Evolutionary conservation across 2,113 vertebrate genomes (phyloP), one percentile per base, ranked within the genome.

Genomic region (Pseudorasbora parva): DNA sequence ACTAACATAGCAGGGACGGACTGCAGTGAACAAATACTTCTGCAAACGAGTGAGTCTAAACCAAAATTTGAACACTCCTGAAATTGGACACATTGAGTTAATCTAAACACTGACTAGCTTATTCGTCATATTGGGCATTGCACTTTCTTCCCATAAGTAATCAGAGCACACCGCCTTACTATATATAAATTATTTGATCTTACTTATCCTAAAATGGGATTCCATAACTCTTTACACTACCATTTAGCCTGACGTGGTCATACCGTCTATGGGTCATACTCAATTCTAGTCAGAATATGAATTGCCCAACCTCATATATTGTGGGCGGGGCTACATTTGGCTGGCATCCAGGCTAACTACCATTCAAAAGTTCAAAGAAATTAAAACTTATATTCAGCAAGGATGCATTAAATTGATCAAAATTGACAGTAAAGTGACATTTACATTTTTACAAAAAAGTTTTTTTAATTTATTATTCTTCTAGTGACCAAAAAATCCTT

Each of bases 1-100:
- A 89, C 86, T 17, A 98, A 96, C 88, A 88, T 89, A 0, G 57
- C 90, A 0, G 94, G 93, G 43, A 89, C 80, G 0, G 86, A 91
- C 78, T 99, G 97, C 9, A 2, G 77, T 19, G 5, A 37, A 1
- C 0, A 10, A 8, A 11, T 83, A 1, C 2, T 57, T 14, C 1
- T 30, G 86, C 51, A 0, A 11, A 69, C 12, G 69, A 8, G 41
- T 68, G 25, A 54, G 82, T 78, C 21, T n/a, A 37, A 12, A 30
- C 21, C 19, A 41, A 19, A 75, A 30, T 30, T 3, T 2, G 43
- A 8, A 49, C 23, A 5, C 51, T 9, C 19, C 57, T 60, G 8
- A 23, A 60, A 60, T 19, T 59, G n/a, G 2, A 3, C 8, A 21
- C 56, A 8, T 8, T 21, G 8, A 17, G 59, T 62, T 66, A 19